A percentile compares a stretch with the other conserved stretches of the same genome.
Evolutionary conservation across 2,113 vertebrate genomes (phyloP).

Genomic region (Trinectes maculatus): DNA sequence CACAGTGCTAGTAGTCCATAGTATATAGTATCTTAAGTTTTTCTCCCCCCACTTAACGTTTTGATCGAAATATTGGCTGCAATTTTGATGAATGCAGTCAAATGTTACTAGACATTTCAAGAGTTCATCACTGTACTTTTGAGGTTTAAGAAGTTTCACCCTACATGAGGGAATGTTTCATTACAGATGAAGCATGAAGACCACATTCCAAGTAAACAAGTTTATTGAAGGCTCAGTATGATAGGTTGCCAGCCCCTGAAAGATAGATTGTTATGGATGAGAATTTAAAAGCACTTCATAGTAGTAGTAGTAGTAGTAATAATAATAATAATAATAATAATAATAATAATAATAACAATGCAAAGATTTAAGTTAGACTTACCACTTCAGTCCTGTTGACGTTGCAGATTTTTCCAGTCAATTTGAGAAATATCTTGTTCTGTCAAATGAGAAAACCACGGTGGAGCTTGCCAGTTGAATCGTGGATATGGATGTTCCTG

Average conservation of each 20-base stretch:
- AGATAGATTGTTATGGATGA: neutral
- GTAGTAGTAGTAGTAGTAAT: too few relatives aligned
- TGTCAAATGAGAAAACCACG: neutral
- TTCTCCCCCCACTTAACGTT: too few relatives aligned
- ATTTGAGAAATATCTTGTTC: neutral
- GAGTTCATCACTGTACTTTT: too few relatives aligned
- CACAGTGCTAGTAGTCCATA: too few relatives aligned
- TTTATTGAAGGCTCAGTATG: conserved; percentile 21
- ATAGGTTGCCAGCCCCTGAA: conserved; percentile 9
- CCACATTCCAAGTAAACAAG: neutral
- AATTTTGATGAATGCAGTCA: too few relatives aligned
- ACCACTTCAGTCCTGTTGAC: neutral
- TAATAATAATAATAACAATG: neutral
- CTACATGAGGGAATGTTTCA: neutral
- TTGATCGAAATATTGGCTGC: too few relatives aligned
- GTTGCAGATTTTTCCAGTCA: neutral
- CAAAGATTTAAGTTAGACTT: neutral
- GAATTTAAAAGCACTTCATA: too few relatives aligned
- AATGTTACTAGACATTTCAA: neutral
- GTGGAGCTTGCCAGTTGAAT: conserved; percentile 12
- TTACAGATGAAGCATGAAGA: neutral
- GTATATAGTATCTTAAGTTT: too few relatives aligned
- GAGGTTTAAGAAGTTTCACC: too few relatives aligned
- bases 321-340: neutral
- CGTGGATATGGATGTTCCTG: neutral